Evolutionary conservation across 2,888 invertebrate species (phyloP).

Genomic region (Drosophila neotestacea): DNA sequence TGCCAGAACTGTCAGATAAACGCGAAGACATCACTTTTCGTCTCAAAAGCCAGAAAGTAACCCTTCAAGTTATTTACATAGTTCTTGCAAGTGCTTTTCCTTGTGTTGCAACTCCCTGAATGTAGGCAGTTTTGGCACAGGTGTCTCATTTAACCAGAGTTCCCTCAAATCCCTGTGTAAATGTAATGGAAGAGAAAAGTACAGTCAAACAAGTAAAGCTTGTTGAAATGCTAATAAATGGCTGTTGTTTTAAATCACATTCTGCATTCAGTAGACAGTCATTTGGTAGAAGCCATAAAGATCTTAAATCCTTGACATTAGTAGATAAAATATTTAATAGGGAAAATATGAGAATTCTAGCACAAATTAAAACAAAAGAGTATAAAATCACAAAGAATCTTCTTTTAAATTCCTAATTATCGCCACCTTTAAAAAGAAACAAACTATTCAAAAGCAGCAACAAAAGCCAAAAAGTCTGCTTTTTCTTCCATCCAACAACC

Average conservation of each 20-base stretch:
- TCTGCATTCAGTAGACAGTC: conserved; percentile 6
- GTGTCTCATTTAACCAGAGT: conserved; percentile 32
- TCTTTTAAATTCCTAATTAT: not conserved
- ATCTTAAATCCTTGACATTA: not conserved
- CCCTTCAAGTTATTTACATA: conserved; percentile 49
- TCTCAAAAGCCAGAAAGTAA: conserved; percentile 29
- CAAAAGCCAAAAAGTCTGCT: not conserved
- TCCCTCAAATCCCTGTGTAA: conserved; percentile 4
- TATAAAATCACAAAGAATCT: too few species aligned
- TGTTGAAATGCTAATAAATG: conserved; percentile 29
- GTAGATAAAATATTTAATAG: too few species aligned
- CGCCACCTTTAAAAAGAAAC: not conserved
- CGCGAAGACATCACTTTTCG: conserved; percentile 45
- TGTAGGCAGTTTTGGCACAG: conserved; percentile 48
- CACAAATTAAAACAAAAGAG: too few species aligned
- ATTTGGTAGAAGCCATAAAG: not conserved
- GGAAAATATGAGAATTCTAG: too few species aligned
- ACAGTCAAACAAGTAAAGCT: conserved; percentile 17
- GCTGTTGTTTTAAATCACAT: conserved; percentile 12
- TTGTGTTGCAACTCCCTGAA: conserved; percentile 8
- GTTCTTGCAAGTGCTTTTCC: conserved; percentile 38
- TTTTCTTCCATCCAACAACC: not conserved
- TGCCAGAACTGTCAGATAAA: conserved; percentile 42
- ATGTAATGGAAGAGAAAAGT: conserved; percentile 17
- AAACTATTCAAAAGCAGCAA: conserved; percentile 3